Base-by-base conservation (phyloP, 2,888 invertebrate species). In the Lasius platythorax region DNA sequence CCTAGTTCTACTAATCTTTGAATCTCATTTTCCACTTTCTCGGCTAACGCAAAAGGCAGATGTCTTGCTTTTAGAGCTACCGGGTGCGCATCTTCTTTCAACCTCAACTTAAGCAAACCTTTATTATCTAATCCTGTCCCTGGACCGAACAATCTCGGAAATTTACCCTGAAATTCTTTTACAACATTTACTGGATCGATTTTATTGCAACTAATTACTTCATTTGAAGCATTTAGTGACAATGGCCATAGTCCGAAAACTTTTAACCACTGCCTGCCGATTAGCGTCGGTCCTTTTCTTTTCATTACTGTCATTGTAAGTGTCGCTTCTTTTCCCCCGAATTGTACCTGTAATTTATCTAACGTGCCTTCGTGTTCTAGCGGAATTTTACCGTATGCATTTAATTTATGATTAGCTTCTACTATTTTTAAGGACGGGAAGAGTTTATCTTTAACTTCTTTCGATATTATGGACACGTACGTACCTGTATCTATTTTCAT, bases 1-100 rank as follows among this genome's bases (percentile, higher is more conserved):
- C 30, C 11, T 11, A 61, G 4, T 15, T 61, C 5, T 4, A 61
- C 58, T 28, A 72, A 50, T 12, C 53, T 5, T 9, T 53, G 2
- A 9, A 73, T 73, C 3, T 73, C 72, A 6, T 33, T 12, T 12
- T 73, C 72, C 3, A 73, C 33, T 37, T 73, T 73, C 0, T 15
- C 8, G 12, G n/a, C 18, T 9, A 73, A 18, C 2, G 72, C 72
- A 37, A 53, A 33, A 0, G 72, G 72, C 30, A 43, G n/a, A n/a
- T 18, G 18, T 11, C 66, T 15, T 30, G 67, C 76, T 33, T 85
- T 85, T 5, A 28, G 4, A 0, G 30, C 30, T 5, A 63, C 61
- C 30, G 61, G 30, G 4, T 33, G 12, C 6, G 30, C 61, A 15
- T 33, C 18, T 18, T 63, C 61, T 33, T 63, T 63, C 30, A 63